Percentiles rank a stretch among this genome's conserved stretches.
phyloP scores from a whole-genome alignment of 2,113 vertebrate genomes.

The Dermatemys mawii region DNA sequence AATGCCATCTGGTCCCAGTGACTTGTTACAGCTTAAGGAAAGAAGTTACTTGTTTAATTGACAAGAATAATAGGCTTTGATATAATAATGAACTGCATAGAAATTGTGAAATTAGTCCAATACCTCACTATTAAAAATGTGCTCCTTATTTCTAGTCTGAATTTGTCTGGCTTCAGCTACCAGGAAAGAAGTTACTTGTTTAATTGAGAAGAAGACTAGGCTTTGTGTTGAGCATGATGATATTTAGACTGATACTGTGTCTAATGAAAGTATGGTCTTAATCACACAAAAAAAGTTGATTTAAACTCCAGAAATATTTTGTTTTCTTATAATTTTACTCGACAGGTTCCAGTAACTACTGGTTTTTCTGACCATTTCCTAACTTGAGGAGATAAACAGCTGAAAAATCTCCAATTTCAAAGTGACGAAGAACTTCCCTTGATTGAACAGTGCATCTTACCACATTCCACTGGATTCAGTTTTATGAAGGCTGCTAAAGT shows the following conservation, averaged over 20 bases:
- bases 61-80: no score
- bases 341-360: background rate
- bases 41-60: no score
- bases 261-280: background rate
- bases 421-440: background rate
- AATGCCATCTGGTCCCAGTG: no score
- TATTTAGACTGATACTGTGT: background rate
- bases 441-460: background rate
- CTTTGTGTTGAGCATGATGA: background rate
- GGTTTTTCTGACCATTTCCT: background rate
- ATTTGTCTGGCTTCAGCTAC: background rate
- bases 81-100: no score
- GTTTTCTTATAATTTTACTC: background rate
- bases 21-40: no score
- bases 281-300: background rate
- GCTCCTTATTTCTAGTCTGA: background rate
- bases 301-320: background rate
- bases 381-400: background rate
- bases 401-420: background rate
- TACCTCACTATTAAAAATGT: background rate
- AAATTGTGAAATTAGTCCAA: background rate
- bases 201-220: background rate
- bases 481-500: background rate
- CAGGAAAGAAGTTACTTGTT: background rate
- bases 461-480: fast-evolving